Evolutionary conservation across 1,140 invertebrate genomes (phyloP).

Genomic region (Brachionus asplanchnoidis): DNA sequence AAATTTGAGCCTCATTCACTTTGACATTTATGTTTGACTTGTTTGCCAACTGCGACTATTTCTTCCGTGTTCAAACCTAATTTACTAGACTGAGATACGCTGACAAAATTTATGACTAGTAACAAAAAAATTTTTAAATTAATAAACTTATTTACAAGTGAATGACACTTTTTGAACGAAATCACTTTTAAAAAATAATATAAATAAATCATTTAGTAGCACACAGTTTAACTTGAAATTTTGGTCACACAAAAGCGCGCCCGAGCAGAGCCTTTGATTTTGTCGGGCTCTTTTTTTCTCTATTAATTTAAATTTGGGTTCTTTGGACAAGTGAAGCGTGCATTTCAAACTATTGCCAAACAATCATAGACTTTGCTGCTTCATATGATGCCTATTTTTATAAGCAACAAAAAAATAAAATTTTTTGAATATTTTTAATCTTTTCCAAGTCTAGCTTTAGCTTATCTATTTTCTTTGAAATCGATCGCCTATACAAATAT

Average conservation of each 20-base stretch:
- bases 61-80: neutral
- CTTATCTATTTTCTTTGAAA: neutral
- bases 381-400: neutral
- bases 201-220: neutral
- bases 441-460: neutral
- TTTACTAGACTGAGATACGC: neutral
- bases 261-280: neutral
- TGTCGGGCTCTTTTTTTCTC: neutral
- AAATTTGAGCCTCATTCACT: neutral
- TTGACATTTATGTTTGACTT: neutral
- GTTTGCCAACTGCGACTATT: neutral
- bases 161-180: neutral
- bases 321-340: neutral
- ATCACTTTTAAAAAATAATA: neutral
- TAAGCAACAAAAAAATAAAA: neutral
- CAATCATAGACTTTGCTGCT: neutral
- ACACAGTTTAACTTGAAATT: neutral
- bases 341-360: neutral
- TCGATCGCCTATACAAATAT: constrained; percentile 10
- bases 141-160: neutral
- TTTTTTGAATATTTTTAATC: neutral
- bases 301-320: neutral
- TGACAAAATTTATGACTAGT: neutral
- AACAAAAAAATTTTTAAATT: neutral
- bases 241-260: neutral